Percentiles rank a stretch among this genome's conserved stretches.
phyloP scores from a whole-genome alignment of 2,113 vertebrate genomes.

The Python bivittatus region DNA sequence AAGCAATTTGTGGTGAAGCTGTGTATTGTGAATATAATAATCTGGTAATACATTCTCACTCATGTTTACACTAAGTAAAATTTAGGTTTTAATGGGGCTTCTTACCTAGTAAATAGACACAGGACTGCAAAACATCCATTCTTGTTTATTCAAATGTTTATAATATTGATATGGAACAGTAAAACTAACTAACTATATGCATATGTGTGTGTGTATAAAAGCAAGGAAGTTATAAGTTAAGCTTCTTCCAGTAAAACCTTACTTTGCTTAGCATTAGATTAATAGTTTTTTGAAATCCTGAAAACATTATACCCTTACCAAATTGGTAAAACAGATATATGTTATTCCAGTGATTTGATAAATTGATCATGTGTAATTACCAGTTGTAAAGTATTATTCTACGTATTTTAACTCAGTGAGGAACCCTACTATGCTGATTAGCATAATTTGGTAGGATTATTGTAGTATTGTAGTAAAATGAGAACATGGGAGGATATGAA shows the following conservation, averaged over 20 bases:
- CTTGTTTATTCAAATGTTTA: background rate
- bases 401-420: background rate
- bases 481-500: background rate
- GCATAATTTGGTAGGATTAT: background rate
- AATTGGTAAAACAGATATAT: background rate
- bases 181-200: no score
- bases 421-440: background rate
- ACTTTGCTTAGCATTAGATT: background rate
- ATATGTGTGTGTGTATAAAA: no score
- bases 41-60: background rate
- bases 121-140: background rate
- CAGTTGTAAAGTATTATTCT: background rate
- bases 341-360: background rate
- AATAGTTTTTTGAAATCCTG: background rate
- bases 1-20: conserved; percentile 54
- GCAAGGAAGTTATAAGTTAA: background rate
- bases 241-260: background rate
- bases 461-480: background rate
- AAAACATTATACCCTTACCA: background rate
- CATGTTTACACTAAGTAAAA: background rate
- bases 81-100: background rate
- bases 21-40: background rate
- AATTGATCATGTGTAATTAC: background rate
- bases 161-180: background rate
- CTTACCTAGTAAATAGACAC: background rate